Conservation (phyloP, 92 coral and sea anemone species). For the Bergia puertoricense region DNA sequence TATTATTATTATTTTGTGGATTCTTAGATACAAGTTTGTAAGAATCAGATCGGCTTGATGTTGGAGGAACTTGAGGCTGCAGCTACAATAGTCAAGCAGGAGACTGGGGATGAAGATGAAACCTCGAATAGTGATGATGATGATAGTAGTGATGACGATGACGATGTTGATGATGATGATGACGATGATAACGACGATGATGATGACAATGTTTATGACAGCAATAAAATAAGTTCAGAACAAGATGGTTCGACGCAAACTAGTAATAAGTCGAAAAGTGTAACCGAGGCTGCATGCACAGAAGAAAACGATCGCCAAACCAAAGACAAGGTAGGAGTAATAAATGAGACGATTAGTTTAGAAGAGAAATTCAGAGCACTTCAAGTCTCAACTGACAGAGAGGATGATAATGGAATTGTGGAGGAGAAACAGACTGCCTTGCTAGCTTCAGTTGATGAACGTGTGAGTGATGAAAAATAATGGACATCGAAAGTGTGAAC, state of each 20-base stretch:
- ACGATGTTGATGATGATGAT: neutral
- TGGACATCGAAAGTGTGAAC: no score
- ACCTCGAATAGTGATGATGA: neutral
- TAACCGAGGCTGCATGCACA: neutral
- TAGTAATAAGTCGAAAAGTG: neutral
- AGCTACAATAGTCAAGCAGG: neutral
- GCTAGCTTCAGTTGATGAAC: neutral
- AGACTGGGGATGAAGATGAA: slow-evolving; percentile 3
- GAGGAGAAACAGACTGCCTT: neutral
- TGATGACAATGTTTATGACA: neutral
- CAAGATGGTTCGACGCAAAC: neutral
- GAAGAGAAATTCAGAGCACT: slow-evolving; percentile 13
- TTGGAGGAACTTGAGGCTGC: slow-evolving; percentile 12
- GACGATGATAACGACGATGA: neutral
- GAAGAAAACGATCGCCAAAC: neutral
- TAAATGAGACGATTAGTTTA: neutral
- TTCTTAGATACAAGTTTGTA: neutral
- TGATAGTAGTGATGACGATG: neutral
- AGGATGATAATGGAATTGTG: neutral
- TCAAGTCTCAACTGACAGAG: neutral
- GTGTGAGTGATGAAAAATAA: neutral
- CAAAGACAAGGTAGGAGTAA: neutral
- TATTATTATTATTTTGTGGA: neutral
- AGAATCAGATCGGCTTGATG: neutral
- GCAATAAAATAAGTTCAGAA: neutral